These are phyloP conservation scores for Gephyroberyx darwinii DNA, from an alignment of 2,797 vertebrate species.

Conservation along the genomic window DNA sequence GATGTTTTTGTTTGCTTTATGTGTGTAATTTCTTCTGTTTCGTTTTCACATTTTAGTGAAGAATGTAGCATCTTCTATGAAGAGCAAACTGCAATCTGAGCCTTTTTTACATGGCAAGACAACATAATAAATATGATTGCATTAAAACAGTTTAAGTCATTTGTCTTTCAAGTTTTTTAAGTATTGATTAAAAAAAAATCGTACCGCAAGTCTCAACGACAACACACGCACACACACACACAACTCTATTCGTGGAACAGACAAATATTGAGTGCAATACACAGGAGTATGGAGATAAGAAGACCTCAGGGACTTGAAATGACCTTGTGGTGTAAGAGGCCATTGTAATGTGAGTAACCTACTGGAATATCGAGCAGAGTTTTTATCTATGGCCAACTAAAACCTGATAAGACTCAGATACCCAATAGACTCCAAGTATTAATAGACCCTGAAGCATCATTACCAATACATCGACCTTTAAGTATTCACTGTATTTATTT, in stretches of 20 bases:
- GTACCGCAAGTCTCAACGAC: slow-evolving; percentile 7
- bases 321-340: slow-evolving; percentile 75
- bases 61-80: slow-evolving; percentile 83
- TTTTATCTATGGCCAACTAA: slow-evolving; percentile 64
- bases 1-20: slow-evolving; percentile 39
- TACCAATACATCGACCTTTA: slow-evolving; percentile 58
- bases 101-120: slow-evolving; percentile 70
- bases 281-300: slow-evolving; percentile 58
- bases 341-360: slow-evolving; percentile 73
- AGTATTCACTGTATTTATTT: slow-evolving; percentile 52
- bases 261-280: slow-evolving; percentile 48
- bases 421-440: slow-evolving; percentile 60
- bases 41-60: slow-evolving; percentile 86
- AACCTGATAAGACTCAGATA: slow-evolving; percentile 65
- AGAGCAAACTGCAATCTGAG: slow-evolving; percentile 81
- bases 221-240: neutral
- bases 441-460: slow-evolving; percentile 60
- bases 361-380: slow-evolving; percentile 64
- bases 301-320: slow-evolving; percentile 67
- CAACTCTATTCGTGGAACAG: slow-evolving; percentile 43
- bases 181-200: slow-evolving; percentile 25
- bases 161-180: slow-evolving; percentile 41
- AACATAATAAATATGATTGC: slow-evolving; percentile 76
- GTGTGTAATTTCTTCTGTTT: slow-evolving; percentile 49
- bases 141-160: slow-evolving; percentile 41